Evolutionary conservation across 2,797 vertebrate genomes (phyloP).

Genomic region (Gambusia yucatana): DNA sequence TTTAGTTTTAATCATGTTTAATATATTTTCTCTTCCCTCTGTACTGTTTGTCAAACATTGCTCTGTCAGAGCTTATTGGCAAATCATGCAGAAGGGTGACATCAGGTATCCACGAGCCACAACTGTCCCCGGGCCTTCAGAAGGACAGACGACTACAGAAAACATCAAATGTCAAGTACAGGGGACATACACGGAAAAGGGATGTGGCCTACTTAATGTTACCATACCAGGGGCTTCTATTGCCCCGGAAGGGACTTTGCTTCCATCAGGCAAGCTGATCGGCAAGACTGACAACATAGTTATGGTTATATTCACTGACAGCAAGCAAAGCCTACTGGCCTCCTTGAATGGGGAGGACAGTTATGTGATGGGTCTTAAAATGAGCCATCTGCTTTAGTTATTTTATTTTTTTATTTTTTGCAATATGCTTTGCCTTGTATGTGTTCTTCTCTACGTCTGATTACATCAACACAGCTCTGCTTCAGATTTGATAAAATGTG

Average conservation of each 20-base stretch:
- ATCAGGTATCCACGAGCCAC: constrained; percentile 79
- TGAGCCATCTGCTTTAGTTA: constrained; percentile 49
- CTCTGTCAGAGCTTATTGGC: constrained; percentile 68
- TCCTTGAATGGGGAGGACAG: constrained; percentile 63
- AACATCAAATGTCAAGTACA: constrained; percentile 83
- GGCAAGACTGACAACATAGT: constrained; percentile 69
- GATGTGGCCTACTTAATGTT: constrained; percentile 71
- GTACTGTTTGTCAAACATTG: constrained; percentile 66
- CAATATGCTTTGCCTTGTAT: constrained; percentile 23
- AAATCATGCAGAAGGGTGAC: constrained; percentile 80
- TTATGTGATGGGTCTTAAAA: constrained; percentile 57
- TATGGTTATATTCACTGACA: constrained; percentile 82
- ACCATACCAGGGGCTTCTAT: constrained; percentile 67
- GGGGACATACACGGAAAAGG: constrained; percentile 57
- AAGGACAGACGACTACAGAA: constrained; percentile 73
- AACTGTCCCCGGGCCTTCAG: constrained; percentile 69
- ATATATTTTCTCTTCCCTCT: constrained; percentile 32
- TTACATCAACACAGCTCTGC: not conserved
- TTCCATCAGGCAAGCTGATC: constrained; percentile 69
- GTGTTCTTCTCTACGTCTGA: constrained; percentile 14
- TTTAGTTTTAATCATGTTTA: constrained; percentile 37
- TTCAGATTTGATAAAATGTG: not conserved
- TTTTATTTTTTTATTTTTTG: constrained; percentile 3
- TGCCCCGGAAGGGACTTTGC: constrained; percentile 65
- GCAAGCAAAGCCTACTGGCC: constrained; percentile 74